Conservation (phyloP, 2,888 invertebrate species). For the Amphipyra berbera region DNA sequence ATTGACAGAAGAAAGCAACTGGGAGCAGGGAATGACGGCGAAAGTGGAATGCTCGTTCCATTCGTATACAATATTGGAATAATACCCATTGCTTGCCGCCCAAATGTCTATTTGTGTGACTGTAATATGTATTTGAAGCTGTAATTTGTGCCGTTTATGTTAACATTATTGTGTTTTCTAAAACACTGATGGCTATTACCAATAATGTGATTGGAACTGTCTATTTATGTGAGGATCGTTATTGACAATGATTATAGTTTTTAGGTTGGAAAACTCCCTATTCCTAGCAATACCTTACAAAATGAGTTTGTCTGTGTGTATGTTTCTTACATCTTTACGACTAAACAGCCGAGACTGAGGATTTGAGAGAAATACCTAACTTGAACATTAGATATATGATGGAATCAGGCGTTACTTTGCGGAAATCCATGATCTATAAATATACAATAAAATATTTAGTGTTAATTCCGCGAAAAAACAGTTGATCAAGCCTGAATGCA, state of each 20-base stretch:
- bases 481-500: no score
- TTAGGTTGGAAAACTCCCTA: background rate
- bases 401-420: no score
- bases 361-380: no score
- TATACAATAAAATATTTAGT: no score
- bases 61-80: constrained; percentile 68
- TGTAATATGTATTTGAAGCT: constrained; percentile 50
- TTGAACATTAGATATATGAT: no score
- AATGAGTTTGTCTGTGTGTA: no score
- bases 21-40: constrained; percentile 71
- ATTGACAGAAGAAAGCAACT: constrained; percentile 82
- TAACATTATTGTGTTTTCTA: constrained; percentile 32
- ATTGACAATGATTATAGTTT: background rate
- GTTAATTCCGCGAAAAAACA: no score
- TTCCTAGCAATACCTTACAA: no score
- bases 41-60: constrained; percentile 75
- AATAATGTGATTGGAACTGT: constrained; percentile 20
- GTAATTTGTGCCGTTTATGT: constrained; percentile 32
- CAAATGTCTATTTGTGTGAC: constrained; percentile 66
- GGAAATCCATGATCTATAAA: no score
- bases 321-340: no score
- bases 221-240: background rate
- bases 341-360: no score
- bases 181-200: constrained; percentile 18
- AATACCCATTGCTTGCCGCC: constrained; percentile 65